Evolutionary conservation across 1,140 invertebrate genomes (phyloP), one percentile per base, ranked within the genome.

Genomic region (Andricus grossulariae): DNA sequence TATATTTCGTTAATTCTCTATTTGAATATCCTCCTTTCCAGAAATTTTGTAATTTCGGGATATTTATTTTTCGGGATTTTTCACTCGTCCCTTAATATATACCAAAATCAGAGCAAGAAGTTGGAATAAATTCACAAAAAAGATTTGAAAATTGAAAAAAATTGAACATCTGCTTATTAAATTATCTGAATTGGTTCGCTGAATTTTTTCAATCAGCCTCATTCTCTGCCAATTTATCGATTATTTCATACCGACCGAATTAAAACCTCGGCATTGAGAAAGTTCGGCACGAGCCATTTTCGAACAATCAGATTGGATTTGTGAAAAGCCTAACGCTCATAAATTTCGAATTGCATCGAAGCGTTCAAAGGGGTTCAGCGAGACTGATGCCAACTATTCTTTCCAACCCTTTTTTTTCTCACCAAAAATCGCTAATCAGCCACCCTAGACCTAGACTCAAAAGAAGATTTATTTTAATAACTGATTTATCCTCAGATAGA

Each of bases 321-420:
- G 75, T 66, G 66, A 60, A 21, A 52, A 74, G 71, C 51, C 72
- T 71, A 73, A 78, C 71, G 82, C 74, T 83, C 86, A 82, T 88
- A 89, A 89, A 88, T 89, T 86, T 88, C 81, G 80, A 86, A 85
- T 84, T 82, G 78, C 74, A 73, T 60, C 72, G 54, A 80, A 60
- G 72, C 83, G 83, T 86, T 86, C 83, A 83, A 88, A 86, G 83
- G 83, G 84, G 87, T 88, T 87, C 82, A 77, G 77, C 81, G 86
- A 79, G 83, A 88, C 83, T 88, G 88, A 89, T 88, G 88, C 82
- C 71, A 84, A 75, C 82, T 80, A 85, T 88, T 86, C 86, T 85
- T 77, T 75, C 66, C 81, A 82, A 86, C 85, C 84, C 85, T 82
- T 82, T 82, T 51, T 12, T 49, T 66, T 55, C 49, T 39, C 78